A percentile compares a stretch with the other conserved stretches of the same genome.
These are phyloP conservation scores for Danio aesculapii DNA, from an alignment of 2,797 vertebrate genomes.

Conservation along the genomic window DNA sequence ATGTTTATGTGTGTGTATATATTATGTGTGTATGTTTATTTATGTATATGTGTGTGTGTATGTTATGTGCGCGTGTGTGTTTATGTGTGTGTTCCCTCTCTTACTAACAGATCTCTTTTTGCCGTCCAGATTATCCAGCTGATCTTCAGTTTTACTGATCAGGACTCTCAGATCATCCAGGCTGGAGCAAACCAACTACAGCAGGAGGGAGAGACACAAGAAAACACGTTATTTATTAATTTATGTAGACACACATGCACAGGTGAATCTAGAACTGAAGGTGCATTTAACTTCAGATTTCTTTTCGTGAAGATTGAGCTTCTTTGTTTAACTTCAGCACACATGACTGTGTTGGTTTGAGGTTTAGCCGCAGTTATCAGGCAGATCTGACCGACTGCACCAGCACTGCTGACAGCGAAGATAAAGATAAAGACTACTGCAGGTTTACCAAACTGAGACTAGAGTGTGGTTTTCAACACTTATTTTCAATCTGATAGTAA, in stretches of 20 bases:
- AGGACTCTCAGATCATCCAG: slow-evolving; percentile 94
- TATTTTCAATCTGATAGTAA: too few relatives aligned
- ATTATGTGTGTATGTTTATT: too few relatives aligned
- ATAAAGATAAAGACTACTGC: background rate
- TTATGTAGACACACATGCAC: too few relatives aligned
- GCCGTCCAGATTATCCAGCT: slow-evolving; percentile 92
- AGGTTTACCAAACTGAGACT: background rate
- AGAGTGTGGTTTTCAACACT: too few relatives aligned
- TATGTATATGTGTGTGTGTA: too few relatives aligned
- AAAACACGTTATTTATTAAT: too few relatives aligned
- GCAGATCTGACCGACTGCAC: background rate
- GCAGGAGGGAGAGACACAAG: background rate
- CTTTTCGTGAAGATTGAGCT: too few relatives aligned
- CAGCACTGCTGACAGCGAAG: background rate
- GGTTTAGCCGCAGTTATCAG: background rate
- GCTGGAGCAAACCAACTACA: slow-evolving; percentile 95
- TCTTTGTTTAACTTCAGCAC: background rate
- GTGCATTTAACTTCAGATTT: too few relatives aligned
- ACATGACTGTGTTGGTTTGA: background rate
- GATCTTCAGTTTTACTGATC: slow-evolving; percentile 95
- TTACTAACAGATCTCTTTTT: slow-evolving; percentile 96
- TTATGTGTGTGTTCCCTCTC: slow-evolving; percentile 44
- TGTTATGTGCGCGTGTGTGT: background rate
- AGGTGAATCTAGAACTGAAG: too few relatives aligned
- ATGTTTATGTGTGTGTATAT: too few relatives aligned